Evolutionary conservation across 1,140 invertebrate species (phyloP).

Genomic region (Tyrophagus putrescentiae): DNA sequence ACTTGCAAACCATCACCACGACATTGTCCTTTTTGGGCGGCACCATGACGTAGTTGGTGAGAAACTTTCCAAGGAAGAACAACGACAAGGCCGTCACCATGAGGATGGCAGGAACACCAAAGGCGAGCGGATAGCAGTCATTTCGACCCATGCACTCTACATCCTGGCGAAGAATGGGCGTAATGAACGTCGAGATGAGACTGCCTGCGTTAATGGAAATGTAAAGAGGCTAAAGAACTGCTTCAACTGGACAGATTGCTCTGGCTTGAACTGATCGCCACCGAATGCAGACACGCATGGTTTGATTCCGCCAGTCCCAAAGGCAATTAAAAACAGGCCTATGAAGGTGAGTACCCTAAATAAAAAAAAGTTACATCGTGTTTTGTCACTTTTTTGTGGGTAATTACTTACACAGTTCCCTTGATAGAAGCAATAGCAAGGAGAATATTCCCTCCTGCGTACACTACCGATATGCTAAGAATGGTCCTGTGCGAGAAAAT

Average conservation of each 20-base stretch:
- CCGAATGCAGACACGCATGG: constrained; percentile 93
- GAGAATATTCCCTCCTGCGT: constrained; percentile 65
- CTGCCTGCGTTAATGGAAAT: constrained; percentile 34
- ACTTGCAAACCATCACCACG: constrained; percentile 54
- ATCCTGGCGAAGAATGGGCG: constrained; percentile 33
- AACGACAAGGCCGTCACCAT: constrained; percentile 43
- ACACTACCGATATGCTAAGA: constrained; percentile 48
- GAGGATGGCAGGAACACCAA: constrained; percentile 34
- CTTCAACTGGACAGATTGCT: constrained; percentile 27
- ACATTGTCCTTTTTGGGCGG: constrained; percentile 62
- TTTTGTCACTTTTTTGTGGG: background rate
- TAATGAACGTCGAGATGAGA: constrained; percentile 35
- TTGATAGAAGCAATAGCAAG: constrained; percentile 39
- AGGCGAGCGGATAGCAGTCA: constrained; percentile 34
- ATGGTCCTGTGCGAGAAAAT: constrained; percentile 35
- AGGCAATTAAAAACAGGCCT: constrained; percentile 58
- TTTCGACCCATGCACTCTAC: constrained; percentile 33
- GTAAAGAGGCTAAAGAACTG: constrained; percentile 32
- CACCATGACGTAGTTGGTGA: constrained; percentile 51
- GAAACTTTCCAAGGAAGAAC: constrained; percentile 56
- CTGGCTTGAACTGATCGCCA: constrained; percentile 71
- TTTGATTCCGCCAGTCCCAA: constrained; percentile 91
- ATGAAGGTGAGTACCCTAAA: constrained; percentile 51
- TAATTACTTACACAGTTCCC: background rate
- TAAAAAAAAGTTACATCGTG: background rate